Base-by-base conservation (phyloP, 2,888 invertebrate species). In the Siphlonurus alternatus region DNA sequence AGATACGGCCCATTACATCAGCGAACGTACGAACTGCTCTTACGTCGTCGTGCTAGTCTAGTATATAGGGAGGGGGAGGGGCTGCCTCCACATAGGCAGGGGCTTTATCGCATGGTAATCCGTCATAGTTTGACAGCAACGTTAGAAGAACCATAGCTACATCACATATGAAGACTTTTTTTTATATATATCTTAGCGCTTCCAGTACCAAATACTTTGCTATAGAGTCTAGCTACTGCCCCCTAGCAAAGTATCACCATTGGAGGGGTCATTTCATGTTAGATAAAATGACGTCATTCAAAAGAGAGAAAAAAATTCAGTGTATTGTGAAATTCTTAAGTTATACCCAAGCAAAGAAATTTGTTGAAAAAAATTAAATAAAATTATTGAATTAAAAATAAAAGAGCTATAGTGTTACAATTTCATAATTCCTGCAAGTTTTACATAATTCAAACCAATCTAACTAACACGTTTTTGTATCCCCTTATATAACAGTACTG, bases 111-210 rank as follows among this genome's bases (percentile, higher is more conserved):
- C n/a, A 56, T n/a, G 56, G 56, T 56, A 56, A 56, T 56, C 56
- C 56, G 56, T 56, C 56, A 56, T 56, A 56, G 56, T 56, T 56
- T 56, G 56, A 56, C 56, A 56, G 56, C 56, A 56, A 56, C 22
- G 15, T 38, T 38, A 38, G 38, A 38, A 38, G 38, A 5, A 38
- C 38, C 5, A 15, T 10, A 15, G 38, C n/a, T n/a, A n/a, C n/a
- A n/a, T n/a, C n/a, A n/a, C n/a, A 38, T 38, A 15, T 5, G 38
- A 15, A 38, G 38, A 15, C 5, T 10, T 38, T 10, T 38, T 38
- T 38, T 10, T 38, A 38, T 38, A 38, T 38, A 38, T 38, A 38
- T 38, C 38, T 38, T 38, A 38, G 15, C 38, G 38, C 38, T 38
- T 10, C 7, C 5, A 38, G 38, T n/a, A n/a, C n/a, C n/a, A n/a